A percentile compares a stretch with the other conserved stretches of the same genome.
phyloP scores from a whole-genome alignment of 2,888 invertebrate genomes.

The Spodoptera picta region DNA sequence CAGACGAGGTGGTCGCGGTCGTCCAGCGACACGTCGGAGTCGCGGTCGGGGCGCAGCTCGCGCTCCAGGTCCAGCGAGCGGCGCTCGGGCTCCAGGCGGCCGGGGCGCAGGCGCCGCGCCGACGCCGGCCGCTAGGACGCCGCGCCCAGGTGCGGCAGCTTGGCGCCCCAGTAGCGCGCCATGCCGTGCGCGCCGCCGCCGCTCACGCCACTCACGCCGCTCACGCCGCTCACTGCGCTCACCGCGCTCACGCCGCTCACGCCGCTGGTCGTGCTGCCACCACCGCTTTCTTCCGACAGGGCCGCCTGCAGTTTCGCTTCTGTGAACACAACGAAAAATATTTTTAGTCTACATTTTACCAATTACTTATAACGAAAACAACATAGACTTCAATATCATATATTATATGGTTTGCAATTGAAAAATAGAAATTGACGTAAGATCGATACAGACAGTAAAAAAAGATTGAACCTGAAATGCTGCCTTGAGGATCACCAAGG shows the following conservation, averaged over 20 bases:
- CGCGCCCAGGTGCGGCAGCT: constrained; percentile 86
- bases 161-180: constrained; percentile 81
- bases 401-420: no score
- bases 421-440: no score
- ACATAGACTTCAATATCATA: no score
- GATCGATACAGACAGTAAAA: no score
- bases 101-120: constrained; percentile 68
- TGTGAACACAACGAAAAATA: constrained; percentile 54
- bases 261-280: constrained; percentile 55
- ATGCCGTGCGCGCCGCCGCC: constrained; percentile 60
- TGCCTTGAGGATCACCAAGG: no score
- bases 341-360: not conserved
- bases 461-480: no score
- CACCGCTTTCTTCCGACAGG: constrained; percentile 81
- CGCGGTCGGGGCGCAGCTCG: constrained; percentile 80
- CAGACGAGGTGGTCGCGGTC: constrained; percentile 84
- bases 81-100: constrained; percentile 82
- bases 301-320: constrained; percentile 86
- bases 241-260: constrained; percentile 64
- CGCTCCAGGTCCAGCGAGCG: constrained; percentile 87
- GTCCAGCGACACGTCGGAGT: constrained; percentile 83
- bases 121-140: constrained; percentile 87
- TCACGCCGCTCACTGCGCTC: constrained; percentile 64
- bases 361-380: no score
- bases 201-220: constrained; percentile 59